Conservation (phyloP, 1,140 invertebrate genomes). For the Nasonia vitripennis region DNA sequence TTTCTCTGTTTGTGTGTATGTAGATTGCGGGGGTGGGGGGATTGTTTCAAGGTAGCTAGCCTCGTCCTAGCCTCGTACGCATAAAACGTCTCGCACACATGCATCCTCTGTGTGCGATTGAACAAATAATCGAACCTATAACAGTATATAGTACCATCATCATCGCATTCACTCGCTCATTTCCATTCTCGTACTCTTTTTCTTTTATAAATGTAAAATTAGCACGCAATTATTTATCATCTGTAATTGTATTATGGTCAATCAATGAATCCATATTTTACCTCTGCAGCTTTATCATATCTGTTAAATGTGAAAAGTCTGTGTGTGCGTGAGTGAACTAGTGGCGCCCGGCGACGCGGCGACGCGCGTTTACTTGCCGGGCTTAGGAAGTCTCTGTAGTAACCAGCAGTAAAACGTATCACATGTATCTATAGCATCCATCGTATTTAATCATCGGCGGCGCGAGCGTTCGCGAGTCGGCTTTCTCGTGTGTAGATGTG, state of each 20-base stretch:
- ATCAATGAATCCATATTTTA: constrained; percentile 67
- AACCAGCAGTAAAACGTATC: constrained; percentile 76
- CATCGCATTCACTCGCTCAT: constrained; percentile 38
- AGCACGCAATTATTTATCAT: constrained; percentile 59
- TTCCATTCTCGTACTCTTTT: constrained; percentile 19
- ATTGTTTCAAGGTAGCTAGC: constrained; percentile 70
- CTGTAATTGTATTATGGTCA: constrained; percentile 65
- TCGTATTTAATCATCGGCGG: constrained; percentile 68
- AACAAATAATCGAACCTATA: constrained; percentile 8
- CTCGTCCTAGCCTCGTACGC: constrained; percentile 74
- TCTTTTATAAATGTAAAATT: constrained; percentile 58
- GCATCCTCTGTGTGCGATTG: constrained; percentile 3
- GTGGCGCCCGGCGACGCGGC: constrained; percentile 67
- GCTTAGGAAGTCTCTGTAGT: constrained; percentile 75
- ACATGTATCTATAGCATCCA: constrained; percentile 75
- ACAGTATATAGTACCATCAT: constrained; percentile 5
- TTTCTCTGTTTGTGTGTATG: constrained; percentile 53
- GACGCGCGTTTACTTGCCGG: constrained; percentile 57
- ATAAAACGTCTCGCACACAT: constrained; percentile 43
- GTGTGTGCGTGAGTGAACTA: constrained; percentile 75
- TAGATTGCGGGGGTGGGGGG: constrained; percentile 33
- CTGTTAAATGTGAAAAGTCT: constrained; percentile 38
- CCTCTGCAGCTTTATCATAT: constrained; percentile 7
- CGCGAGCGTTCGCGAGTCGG: constrained; percentile 62
- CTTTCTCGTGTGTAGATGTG: neutral